These are phyloP conservation scores for Zosterops pallidus DNA, from an alignment of 2,113 vertebrate genomes.

Conservation along the genomic window DNA sequence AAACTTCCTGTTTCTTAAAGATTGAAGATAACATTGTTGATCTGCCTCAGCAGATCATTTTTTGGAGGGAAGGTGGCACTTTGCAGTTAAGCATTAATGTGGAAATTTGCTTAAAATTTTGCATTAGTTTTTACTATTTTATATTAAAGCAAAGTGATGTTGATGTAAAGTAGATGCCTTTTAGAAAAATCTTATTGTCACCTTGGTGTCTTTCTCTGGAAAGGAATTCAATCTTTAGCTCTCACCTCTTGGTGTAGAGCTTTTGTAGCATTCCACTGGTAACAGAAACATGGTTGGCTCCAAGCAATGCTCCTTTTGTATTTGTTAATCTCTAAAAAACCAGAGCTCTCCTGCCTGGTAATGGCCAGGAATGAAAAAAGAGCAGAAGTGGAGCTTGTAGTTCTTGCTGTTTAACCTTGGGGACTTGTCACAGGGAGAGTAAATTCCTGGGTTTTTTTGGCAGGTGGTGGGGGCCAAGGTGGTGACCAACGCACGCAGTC, in stretches of 20 bases:
- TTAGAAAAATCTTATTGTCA: background rate
- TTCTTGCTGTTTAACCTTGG: background rate
- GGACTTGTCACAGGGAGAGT: background rate
- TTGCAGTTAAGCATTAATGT: background rate
- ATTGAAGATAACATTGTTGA: background rate
- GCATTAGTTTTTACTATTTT: background rate
- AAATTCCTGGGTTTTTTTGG: background rate
- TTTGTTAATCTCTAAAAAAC: background rate
- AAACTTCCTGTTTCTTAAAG: background rate
- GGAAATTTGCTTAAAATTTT: background rate
- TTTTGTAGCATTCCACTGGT: background rate
- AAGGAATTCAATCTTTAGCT: background rate
- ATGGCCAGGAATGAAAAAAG: background rate
- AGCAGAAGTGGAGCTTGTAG: background rate
- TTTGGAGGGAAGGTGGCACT: background rate
- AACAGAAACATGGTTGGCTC: background rate
- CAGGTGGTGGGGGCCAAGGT: conserved; percentile 97
- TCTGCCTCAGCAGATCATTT: background rate
- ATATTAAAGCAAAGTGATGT: background rate
- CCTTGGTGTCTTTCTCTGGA: background rate
- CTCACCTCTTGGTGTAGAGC: background rate
- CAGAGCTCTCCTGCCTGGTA: background rate
- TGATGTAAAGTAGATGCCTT: background rate
- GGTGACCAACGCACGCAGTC: conserved; percentile 95
- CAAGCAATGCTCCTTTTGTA: background rate